A percentile compares a stretch with the other conserved stretches of the same genome.
Conservation (phyloP, 1,140 invertebrate species). For the Halictus rubicundus region DNA sequence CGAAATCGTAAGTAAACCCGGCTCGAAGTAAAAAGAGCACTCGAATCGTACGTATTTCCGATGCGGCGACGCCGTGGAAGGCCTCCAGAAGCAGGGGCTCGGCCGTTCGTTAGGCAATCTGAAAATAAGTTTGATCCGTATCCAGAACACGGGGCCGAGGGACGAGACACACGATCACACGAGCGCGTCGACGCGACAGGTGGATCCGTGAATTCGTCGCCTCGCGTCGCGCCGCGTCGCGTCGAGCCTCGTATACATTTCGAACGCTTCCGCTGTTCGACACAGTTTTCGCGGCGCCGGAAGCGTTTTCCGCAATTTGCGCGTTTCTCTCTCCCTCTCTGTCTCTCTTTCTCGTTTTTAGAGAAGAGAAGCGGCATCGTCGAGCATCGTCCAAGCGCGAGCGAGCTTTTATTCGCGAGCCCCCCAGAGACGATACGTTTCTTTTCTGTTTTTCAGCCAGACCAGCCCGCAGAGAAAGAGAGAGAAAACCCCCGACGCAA, state of each 20-base stretch:
- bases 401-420: too few relatives aligned
- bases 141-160: not conserved
- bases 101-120: not conserved
- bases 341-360: too few relatives aligned
- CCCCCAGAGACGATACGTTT: too few relatives aligned
- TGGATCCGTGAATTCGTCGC: not conserved
- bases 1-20: conserved; percentile 2
- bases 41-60: not conserved
- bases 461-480: too few relatives aligned
- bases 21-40: not conserved
- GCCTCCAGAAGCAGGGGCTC: not conserved
- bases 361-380: too few relatives aligned
- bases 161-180: not conserved
- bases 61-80: not conserved
- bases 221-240: too few relatives aligned
- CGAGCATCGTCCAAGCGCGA: not conserved
- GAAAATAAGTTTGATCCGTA: not conserved
- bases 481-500: too few relatives aligned
- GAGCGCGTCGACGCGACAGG: not conserved
- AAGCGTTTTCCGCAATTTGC: not conserved
- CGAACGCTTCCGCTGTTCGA: not conserved
- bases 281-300: not conserved
- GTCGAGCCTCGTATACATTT: not conserved
- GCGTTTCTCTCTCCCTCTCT: not conserved
- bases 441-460: too few relatives aligned